Evolutionary conservation across 2,797 vertebrate species (phyloP).

Genomic region (Capromys pilorides): DNA sequence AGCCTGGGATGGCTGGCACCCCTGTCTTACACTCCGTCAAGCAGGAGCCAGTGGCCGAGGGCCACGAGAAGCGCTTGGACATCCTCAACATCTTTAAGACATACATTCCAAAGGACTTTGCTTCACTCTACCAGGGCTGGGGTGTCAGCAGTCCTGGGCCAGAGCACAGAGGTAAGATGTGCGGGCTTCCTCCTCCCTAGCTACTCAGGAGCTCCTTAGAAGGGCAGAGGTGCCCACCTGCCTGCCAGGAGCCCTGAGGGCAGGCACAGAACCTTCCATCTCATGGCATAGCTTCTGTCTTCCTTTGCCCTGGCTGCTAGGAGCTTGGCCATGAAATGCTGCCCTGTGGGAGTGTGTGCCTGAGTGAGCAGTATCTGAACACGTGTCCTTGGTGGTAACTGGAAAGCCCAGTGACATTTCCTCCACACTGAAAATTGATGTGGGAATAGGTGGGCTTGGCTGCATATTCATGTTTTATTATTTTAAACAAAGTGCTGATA

Average conservation of each 20-base stretch:
- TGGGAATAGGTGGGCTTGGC: neutral
- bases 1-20: slow-evolving; percentile 74
- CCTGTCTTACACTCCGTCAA: slow-evolving; percentile 82
- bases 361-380: slow-evolving; percentile 1
- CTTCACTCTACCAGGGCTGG: slow-evolving; percentile 96
- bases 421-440: slow-evolving; percentile 32
- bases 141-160: slow-evolving; percentile 90
- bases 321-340: slow-evolving; percentile 22
- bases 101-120: slow-evolving; percentile 95
- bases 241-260: slow-evolving; percentile 67
- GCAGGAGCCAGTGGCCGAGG: slow-evolving; percentile 87
- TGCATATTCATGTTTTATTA: slow-evolving; percentile 65
- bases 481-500: slow-evolving; percentile 62
- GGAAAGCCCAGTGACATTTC: slow-evolving; percentile 57
- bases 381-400: neutral
- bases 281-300: slow-evolving; percentile 42
- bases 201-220: neutral
- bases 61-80: slow-evolving; percentile 88
- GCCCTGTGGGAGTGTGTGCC: slow-evolving; percentile 38
- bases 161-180: slow-evolving; percentile 92
- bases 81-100: slow-evolving; percentile 94
- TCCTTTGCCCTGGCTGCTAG: slow-evolving; percentile 16
- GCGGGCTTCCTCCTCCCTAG: neutral
- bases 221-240: neutral
- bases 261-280: slow-evolving; percentile 63